Evolutionary conservation across 2,888 invertebrate genomes (phyloP), one percentile per base, ranked within the genome.

Genomic region (Neelides folsomi): DNA sequence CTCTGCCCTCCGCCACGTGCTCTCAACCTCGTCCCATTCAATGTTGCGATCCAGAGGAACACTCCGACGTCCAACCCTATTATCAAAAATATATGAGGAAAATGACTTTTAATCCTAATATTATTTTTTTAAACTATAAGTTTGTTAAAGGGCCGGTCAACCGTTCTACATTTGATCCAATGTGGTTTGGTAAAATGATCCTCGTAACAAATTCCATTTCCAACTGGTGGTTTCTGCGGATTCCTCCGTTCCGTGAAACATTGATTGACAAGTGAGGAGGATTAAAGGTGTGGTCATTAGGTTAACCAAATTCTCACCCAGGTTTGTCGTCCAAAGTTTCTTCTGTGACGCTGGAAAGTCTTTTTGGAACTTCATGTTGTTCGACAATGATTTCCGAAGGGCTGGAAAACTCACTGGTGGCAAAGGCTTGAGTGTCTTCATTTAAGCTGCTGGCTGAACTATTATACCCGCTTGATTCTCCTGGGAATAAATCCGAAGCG

Each of bases 391-490:
- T 56, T 34, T 60, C 60, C 9, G 57, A 57, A 9, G 53, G 59
- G 6, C 52, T 52, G 4, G 58, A 56, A 12, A 55, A 55, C 45
- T 57, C 59, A 34, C 59, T 59, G 2, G 48, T 52, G 42, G 53
- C 49, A 12, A 56, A 55, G 13, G 56, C 56, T 19, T 61, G 60
- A n/a, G 62, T 58, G 49, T 85, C 86, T 4, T 79, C 80, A 1
- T 84, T 84, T 1, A 84, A 81, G 20, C 83, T 83, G 57, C 84
- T 84, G n/a, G 84, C 83, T 0, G 84, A 85, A 66, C 84, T 84
- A 67, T 86, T 85, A 72, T 86, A 86, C 7, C 86, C 86, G 51
- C 83, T 84, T 45, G 84, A 84, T 71, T 85, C 85, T 8, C 83
- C 83, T 0, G 85, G 83, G 65, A 85, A 84, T 39, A 86, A 72